Evolutionary conservation across 2,888 invertebrate genomes (phyloP).

Genomic region (Aleiodes leptofemur): DNA sequence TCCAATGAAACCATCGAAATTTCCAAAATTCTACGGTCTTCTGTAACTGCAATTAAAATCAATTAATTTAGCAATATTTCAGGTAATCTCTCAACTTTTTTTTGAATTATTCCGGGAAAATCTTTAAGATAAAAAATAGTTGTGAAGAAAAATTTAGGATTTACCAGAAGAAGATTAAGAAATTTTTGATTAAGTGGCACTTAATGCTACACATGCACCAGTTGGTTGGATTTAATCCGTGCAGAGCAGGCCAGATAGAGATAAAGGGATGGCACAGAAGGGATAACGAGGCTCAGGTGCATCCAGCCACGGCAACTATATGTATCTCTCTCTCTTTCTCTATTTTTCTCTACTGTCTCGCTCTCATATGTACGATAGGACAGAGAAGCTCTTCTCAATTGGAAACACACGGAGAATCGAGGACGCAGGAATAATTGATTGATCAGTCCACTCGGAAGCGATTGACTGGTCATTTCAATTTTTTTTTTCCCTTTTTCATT

Average conservation of each 20-base stretch:
- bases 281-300: conserved; percentile 33
- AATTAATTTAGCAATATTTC: too few species aligned
- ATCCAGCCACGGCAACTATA: conserved; percentile 1
- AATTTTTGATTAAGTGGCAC: conserved; percentile 19
- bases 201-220: conserved; percentile 27
- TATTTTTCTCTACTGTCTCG: neutral
- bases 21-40: too few species aligned
- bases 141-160: neutral
- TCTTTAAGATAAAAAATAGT: neutral
- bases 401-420: neutral
- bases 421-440: conserved; percentile 21
- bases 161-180: neutral
- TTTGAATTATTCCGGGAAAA: too few species aligned
- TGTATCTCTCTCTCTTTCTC: neutral
- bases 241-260: conserved; percentile 17
- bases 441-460: conserved; percentile 23
- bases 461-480: conserved; percentile 5
- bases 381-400: conserved; percentile 1
- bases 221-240: conserved; percentile 17
- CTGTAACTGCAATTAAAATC: too few species aligned
- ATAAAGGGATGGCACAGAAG: conserved; percentile 23
- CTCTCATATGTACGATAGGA: conserved; percentile 4
- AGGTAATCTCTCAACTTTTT: too few species aligned
- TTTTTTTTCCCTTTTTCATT: neutral
- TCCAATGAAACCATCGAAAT: too few species aligned